Evolutionary conservation across 1,140 invertebrate species (phyloP).

Genomic region (Lamellibrachia luymesi): DNA sequence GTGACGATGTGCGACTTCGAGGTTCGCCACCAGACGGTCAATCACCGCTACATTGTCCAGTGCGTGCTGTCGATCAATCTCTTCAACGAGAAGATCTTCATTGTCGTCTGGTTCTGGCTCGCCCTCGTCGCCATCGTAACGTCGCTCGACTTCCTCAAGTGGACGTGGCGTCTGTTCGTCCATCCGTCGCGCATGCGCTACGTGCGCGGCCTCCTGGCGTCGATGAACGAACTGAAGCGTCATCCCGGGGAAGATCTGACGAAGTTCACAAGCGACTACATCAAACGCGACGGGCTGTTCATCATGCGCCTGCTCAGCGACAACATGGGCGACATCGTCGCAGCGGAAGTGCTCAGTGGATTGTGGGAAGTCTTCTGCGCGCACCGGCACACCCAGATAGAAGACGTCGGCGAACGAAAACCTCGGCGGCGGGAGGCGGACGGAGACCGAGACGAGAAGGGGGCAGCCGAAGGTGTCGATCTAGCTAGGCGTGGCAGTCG

Average conservation of each 20-base stretch:
- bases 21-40: conserved; percentile 31
- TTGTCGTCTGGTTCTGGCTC: conserved; percentile 61
- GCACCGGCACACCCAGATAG: not conserved
- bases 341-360: conserved; percentile 17
- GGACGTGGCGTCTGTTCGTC: conserved; percentile 46
- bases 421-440: not conserved
- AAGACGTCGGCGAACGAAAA: not conserved
- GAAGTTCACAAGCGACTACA: conserved; percentile 40
- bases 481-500: too few relatives aligned
- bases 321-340: conserved; percentile 36
- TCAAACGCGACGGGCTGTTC: conserved; percentile 57
- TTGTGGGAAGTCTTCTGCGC: conserved; percentile 20
- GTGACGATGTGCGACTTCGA: conserved; percentile 37
- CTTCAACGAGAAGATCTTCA: conserved; percentile 54
- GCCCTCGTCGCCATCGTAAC: conserved; percentile 35
- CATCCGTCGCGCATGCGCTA: conserved; percentile 26
- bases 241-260: not conserved
- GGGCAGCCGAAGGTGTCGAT: not conserved
- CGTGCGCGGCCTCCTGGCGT: conserved; percentile 7
- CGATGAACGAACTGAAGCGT: conserved; percentile 11
- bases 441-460: not conserved
- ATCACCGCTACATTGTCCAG: conserved; percentile 37
- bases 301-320: conserved; percentile 55
- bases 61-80: conserved; percentile 38
- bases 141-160: conserved; percentile 19